A percentile compares a stretch with the other conserved stretches of the same genome.
Evolutionary conservation across 1,140 invertebrate genomes (phyloP).

Genomic region (Eumeta japonica): DNA sequence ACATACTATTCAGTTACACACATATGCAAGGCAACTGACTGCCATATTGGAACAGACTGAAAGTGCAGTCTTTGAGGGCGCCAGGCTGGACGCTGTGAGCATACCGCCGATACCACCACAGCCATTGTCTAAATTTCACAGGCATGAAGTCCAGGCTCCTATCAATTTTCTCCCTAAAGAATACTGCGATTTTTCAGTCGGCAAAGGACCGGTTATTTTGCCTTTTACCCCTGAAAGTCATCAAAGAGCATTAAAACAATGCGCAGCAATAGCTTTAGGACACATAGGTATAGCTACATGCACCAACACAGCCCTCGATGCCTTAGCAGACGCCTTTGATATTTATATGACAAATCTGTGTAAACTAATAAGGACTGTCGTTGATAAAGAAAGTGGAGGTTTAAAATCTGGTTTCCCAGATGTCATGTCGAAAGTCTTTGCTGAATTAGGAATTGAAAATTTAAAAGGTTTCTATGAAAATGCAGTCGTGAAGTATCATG

Average conservation of each 20-base stretch:
- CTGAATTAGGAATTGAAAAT: slow-evolving; percentile 47
- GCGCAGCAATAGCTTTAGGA: slow-evolving; percentile 48
- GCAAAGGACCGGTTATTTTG: slow-evolving; percentile 38
- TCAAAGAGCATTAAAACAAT: slow-evolving; percentile 40
- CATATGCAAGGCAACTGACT: slow-evolving; percentile 30
- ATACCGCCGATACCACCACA: slow-evolving; percentile 32
- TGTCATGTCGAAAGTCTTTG: slow-evolving; percentile 47
- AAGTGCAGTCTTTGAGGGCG: slow-evolving; percentile 34
- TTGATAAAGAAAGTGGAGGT: slow-evolving; percentile 45
- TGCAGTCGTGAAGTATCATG: slow-evolving; percentile 38
- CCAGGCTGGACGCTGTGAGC: slow-evolving; percentile 29
- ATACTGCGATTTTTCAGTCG: slow-evolving; percentile 47
- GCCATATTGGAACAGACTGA: slow-evolving; percentile 39
- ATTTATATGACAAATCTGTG: slow-evolving; percentile 49
- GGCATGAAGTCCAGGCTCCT: slow-evolving; percentile 32
- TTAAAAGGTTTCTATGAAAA: slow-evolving; percentile 48
- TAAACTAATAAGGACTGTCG: slow-evolving; percentile 40
- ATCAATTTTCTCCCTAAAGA: slow-evolving; percentile 44
- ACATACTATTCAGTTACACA: slow-evolving; percentile 42
- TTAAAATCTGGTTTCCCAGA: slow-evolving; percentile 47
- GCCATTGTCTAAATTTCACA: slow-evolving; percentile 25
- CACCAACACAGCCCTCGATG: slow-evolving; percentile 42
- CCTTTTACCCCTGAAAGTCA: slow-evolving; percentile 48
- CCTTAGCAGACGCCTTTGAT: slow-evolving; percentile 45
- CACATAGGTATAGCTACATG: slow-evolving; percentile 37